Conservation (phyloP, 2,888 invertebrate species). For the Andrena haemorrhoa region DNA sequence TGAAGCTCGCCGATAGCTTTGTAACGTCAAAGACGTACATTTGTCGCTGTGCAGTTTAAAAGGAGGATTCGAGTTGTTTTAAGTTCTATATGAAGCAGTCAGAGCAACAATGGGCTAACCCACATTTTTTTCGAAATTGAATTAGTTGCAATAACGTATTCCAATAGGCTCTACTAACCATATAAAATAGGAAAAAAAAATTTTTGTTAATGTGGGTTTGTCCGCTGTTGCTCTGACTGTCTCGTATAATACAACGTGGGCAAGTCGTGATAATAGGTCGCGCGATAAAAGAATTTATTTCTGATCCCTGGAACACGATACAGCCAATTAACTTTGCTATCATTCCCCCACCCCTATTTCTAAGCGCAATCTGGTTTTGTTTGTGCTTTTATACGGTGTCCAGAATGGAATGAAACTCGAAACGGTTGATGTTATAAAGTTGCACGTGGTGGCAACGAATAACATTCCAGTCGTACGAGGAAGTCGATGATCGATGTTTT, state of each 20-base stretch:
- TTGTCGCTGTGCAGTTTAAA: not conserved
- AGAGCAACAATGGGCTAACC: no score
- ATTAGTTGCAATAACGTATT: no score
- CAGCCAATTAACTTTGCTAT: not conserved
- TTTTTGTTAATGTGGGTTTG: no score
- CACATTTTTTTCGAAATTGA: no score
- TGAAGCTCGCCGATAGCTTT: no score
- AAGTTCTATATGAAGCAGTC: no score
- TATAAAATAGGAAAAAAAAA: no score
- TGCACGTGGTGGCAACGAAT: not conserved
- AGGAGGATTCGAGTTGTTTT: not conserved
- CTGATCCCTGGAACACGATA: not conserved
- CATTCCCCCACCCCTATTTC: not conserved
- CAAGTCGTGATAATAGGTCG: not conserved
- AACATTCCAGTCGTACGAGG: not conserved
- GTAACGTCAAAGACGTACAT: not conserved
- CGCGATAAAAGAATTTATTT: not conserved
- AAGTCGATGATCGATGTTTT: slow-evolving; percentile 8
- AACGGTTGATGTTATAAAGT: not conserved
- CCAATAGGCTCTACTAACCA: no score
- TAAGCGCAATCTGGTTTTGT: not conserved
- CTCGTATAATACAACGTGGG: not conserved
- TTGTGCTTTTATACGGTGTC: not conserved
- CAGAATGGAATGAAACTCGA: not conserved
- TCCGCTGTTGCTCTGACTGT: no score